These are phyloP conservation scores for Bagarius yarrelli DNA, from an alignment of 2,113 vertebrate species.

Conservation along the genomic window DNA sequence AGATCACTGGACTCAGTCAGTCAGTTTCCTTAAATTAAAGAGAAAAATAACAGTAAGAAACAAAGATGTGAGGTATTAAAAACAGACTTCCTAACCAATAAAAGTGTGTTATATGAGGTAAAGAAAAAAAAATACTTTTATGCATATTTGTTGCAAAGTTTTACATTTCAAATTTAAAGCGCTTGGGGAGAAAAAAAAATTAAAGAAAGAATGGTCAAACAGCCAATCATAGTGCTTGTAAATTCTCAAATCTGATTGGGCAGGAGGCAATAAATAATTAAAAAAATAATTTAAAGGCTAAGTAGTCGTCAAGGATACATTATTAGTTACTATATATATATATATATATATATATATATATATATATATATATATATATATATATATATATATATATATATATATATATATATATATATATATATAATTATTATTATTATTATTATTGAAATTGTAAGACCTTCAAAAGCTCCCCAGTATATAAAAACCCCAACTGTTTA, in stretches of 20 bases:
- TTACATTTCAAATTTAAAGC: not conserved
- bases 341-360: too few relatives aligned
- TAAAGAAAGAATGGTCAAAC: not conserved
- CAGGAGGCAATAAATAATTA: not conserved
- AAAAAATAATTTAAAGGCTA: not conserved
- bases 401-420: too few relatives aligned
- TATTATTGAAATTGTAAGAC: too few relatives aligned
- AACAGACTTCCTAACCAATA: not conserved
- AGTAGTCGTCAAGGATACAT: not conserved
- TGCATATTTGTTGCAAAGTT: too few relatives aligned
- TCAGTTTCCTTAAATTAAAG: not conserved
- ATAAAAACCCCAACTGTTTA: too few relatives aligned
- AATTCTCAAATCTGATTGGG: not conserved
- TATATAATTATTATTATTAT: too few relatives aligned
- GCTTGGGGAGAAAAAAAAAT: too few relatives aligned
- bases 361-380: too few relatives aligned
- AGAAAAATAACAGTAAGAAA: not conserved
- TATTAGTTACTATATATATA: not conserved
- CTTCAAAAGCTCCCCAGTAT: too few relatives aligned
- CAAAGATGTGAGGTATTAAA: not conserved
- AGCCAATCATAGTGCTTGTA: not conserved
- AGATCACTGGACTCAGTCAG: too few relatives aligned
- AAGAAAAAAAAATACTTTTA: not conserved
- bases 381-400: too few relatives aligned
- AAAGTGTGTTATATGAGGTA: not conserved